phyloP scores from a whole-genome alignment of 2,888 invertebrate genomes.

The Blomia tropicalis region DNA sequence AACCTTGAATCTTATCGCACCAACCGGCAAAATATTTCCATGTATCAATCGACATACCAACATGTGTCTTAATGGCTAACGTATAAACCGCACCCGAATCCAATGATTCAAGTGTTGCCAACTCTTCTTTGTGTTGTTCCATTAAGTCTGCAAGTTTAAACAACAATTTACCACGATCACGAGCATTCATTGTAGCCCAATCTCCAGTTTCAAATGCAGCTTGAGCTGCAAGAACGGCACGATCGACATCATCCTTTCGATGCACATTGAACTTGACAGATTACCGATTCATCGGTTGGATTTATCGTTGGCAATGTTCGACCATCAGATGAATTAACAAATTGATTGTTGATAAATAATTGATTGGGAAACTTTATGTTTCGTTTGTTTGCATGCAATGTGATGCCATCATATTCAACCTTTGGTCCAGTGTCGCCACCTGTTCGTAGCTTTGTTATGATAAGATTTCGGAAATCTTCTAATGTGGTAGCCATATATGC shows the following conservation, averaged over 20 bases:
- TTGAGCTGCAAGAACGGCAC: slow-evolving; percentile 70
- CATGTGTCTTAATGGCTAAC: slow-evolving; percentile 80
- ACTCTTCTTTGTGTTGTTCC: slow-evolving; percentile 81
- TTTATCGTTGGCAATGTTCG: slow-evolving; percentile 51
- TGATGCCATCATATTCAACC: slow-evolving; percentile 47
- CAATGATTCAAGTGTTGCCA: slow-evolving; percentile 81
- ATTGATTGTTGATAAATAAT: slow-evolving; percentile 75
- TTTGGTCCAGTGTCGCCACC: slow-evolving; percentile 38
- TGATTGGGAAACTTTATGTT: slow-evolving; percentile 71
- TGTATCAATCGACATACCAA: slow-evolving; percentile 94
- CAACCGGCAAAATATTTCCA: slow-evolving; percentile 73
- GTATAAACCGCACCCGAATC: slow-evolving; percentile 95
- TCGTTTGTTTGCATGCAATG: slow-evolving; percentile 60
- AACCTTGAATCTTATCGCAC: slow-evolving; percentile 70
- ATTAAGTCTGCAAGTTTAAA: slow-evolving; percentile 80
- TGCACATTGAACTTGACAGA: slow-evolving; percentile 47
- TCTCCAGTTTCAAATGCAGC: slow-evolving; percentile 70
- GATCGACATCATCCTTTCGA: slow-evolving; percentile 64
- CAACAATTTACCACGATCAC: slow-evolving; percentile 69
- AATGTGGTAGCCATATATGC: slow-evolving; percentile 84
- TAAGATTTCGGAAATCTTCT: slow-evolving; percentile 53
- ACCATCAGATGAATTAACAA: slow-evolving; percentile 54
- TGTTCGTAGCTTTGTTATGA: slow-evolving; percentile 52
- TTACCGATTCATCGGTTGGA: slow-evolving; percentile 59
- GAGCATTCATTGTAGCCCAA: slow-evolving; percentile 83